Base-by-base conservation (phyloP, 1,140 invertebrate genomes). In the Pararge aegeria region DNA sequence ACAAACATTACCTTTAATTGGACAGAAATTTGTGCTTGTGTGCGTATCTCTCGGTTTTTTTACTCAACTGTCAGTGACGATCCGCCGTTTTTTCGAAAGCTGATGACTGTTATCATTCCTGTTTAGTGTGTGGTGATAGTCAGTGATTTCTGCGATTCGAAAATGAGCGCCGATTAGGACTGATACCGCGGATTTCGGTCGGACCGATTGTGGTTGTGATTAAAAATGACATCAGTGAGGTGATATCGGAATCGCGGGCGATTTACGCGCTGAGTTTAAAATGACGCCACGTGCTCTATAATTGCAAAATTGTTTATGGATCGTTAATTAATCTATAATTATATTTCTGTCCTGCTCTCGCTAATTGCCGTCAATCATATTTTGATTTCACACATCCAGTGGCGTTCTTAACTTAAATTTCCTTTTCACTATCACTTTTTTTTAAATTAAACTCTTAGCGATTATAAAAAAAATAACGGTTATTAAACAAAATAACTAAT, bases 1-100 rank as follows among this genome's bases (percentile, higher is more conserved):
- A 83, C 84, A 87, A 87, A 87, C 83, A 87, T 87, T 89, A 87
- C 79, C 83, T 85, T 85, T 89, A 89, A 89, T 89, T 89, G 87
- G 83, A 84, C 84, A 79, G 79, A 76, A 75, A 75, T 87, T 81
- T 87, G 87, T 87, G 82, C 74, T 75, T 83, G 87, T 89, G 87
- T 87, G 84, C 73, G 80, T 79, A 50, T 38, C 4, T 34, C 10
- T 34, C 30, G 30, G 54, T 52, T 68, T 74, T 74, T 85, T 87
- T 87, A 15, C 12, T 19, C 42, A 20, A 46, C 73, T 66, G 53
- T 55, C 68, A 66, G 80, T 82, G 81, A 82, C 78, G 75, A 73
- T 78, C 78, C 12, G 30, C 75, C 49, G 69, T 81, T 85, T 85
- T 84, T 86, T 80, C 72, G 70, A 72, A 80, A 73, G 64, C 75